Conservation (phyloP, 2,113 vertebrate genomes). For the Phodopus roborovskii region DNA sequence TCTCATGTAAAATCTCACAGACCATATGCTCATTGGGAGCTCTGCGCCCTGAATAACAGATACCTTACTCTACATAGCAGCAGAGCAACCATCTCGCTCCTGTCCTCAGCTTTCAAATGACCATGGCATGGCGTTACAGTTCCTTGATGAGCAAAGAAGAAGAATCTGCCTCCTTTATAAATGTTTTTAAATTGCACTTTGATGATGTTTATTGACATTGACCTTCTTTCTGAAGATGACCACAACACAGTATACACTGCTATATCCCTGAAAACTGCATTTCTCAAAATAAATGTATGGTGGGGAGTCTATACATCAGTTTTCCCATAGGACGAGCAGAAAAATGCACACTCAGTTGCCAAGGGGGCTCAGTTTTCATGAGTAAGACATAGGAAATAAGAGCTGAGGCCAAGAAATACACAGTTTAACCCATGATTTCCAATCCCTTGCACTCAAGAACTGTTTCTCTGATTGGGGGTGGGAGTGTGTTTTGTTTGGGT, state of each 20-base stretch:
- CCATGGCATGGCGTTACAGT: background rate
- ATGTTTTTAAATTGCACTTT: constrained; percentile 13
- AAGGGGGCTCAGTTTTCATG: background rate
- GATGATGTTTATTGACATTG: background rate
- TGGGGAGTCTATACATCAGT: background rate
- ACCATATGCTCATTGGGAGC: background rate
- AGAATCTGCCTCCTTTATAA: background rate
- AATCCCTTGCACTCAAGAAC: constrained; percentile 17
- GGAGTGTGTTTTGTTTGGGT: background rate
- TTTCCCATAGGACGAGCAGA: background rate
- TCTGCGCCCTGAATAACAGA: background rate
- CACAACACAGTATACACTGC: background rate
- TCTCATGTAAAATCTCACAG: constrained; percentile 32
- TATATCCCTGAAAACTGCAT: background rate
- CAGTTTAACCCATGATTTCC: constrained; percentile 29
- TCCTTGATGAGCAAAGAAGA: constrained; percentile 13
- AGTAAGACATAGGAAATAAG: background rate
- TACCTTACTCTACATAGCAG: background rate
- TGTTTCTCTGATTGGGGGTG: background rate
- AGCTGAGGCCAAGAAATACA: background rate
- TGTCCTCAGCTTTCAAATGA: background rate
- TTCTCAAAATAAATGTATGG: background rate
- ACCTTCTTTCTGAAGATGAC: constrained; percentile 33
- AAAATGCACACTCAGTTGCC: background rate
- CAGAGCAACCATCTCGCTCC: background rate